Evolutionary conservation across 2,797 vertebrate genomes (phyloP).

Genomic region (Rhinichthys osculus): DNA sequence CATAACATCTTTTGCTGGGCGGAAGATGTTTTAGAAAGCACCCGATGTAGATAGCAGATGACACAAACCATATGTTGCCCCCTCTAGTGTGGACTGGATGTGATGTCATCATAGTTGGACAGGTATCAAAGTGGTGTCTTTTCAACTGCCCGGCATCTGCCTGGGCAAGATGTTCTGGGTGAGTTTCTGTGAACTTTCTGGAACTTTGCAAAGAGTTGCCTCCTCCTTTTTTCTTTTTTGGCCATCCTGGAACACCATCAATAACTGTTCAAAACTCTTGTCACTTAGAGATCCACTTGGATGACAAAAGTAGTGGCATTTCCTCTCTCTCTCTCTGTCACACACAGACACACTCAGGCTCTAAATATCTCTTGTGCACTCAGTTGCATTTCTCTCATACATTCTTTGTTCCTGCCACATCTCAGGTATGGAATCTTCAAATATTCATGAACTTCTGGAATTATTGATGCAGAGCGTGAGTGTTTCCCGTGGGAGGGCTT

Average conservation of each 20-base stretch:
- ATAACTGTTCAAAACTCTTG: not conserved
- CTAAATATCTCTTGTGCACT: constrained; percentile 21
- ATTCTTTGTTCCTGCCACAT: constrained; percentile 31
- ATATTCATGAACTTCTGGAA: constrained; percentile 56
- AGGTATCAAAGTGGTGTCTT: constrained; percentile 45
- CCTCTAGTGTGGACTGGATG: constrained; percentile 51
- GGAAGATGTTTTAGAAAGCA: constrained; percentile 38
- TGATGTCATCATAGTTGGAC: constrained; percentile 55
- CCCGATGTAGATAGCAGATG: constrained; percentile 40
- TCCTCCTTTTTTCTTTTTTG: not conserved
- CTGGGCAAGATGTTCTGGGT: constrained; percentile 33
- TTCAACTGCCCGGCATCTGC: constrained; percentile 58
- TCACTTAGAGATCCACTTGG: constrained; percentile 7
- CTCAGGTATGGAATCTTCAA: constrained; percentile 44
- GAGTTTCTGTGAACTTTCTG: constrained; percentile 44
- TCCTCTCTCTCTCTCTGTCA: not conserved
- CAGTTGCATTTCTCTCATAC: not conserved
- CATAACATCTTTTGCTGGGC: not conserved
- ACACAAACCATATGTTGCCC: constrained; percentile 56
- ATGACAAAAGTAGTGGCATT: constrained; percentile 18
- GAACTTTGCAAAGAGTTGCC: constrained; percentile 37
- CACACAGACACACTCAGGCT: not conserved
- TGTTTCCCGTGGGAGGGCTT: constrained; percentile 19
- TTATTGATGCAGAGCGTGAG: constrained; percentile 36
- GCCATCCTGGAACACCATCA: not conserved